Base-by-base conservation (phyloP, 2,797 vertebrate species). In the Nothura maculosa region DNA sequence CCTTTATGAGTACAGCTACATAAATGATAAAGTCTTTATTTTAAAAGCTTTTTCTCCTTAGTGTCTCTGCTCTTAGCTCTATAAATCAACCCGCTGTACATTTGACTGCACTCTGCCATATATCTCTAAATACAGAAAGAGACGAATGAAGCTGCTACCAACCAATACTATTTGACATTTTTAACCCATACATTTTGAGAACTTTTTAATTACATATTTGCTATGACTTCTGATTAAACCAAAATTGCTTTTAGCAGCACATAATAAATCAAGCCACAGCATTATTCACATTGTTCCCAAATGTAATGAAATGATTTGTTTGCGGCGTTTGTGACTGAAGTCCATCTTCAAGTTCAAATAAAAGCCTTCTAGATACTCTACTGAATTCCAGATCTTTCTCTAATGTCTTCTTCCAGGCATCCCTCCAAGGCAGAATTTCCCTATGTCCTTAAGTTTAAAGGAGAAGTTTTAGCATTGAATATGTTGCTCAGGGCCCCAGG, bases 21-120 rank as follows among this genome's bases (percentile, higher is more conserved):
- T 90, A 94, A 93, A 85, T 42, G 64, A 64, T 55, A 78, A 50
- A 91, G 60, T 78, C 92, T 89, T 89, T 61, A 81, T 87, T 94
- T 94, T 94, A 93, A 95, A 95, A 94, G 85, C 75, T 94, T 95
- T 93, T 85, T 34, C 89, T 95, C 89, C 78, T 95, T 94, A 94
- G 43, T 54, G 82, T 60, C 76, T 94, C 76, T 94, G 45, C 69
- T 89, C 58, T 52, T 81, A 42, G 52, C 48, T 75, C 69, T 67
- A 75, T 94, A 94, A 94, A 95, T 94, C 90, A 89, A 27, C 8
- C 32, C 8, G 5, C 43, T 78, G 43, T n/a, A 72, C 34, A 30
- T 16, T 14, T 68, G 76, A 69, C 28, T 82, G 62, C 67, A 60
- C 55, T 67, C 63, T 81, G 62, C 73, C 84, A 81, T 20, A 83